phyloP scores from a whole-genome alignment of 2,888 invertebrate species.

The Plebejus anna region DNA sequence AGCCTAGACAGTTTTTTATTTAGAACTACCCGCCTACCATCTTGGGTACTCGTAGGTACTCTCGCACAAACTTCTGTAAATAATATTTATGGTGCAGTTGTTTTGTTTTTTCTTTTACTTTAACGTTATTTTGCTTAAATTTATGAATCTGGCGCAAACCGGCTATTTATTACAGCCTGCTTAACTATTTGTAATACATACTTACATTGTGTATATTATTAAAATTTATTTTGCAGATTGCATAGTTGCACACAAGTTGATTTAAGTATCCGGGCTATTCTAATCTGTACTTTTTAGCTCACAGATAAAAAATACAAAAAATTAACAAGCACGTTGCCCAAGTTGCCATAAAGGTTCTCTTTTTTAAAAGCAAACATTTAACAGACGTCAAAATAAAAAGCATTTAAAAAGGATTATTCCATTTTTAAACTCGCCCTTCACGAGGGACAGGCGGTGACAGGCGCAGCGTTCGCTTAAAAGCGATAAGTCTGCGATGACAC shows the following conservation, averaged over 20 bases:
- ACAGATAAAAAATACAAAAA: not conserved
- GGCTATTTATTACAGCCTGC: not conserved
- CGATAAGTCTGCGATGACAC: constrained; percentile 59
- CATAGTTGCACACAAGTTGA: not conserved
- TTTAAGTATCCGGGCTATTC: not conserved
- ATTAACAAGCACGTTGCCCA: not conserved
- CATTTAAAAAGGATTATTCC: constrained; percentile 42
- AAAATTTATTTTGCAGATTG: too few relatives aligned
- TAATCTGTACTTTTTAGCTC: not conserved
- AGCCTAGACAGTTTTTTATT: constrained; percentile 38
- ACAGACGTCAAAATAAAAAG: constrained; percentile 33
- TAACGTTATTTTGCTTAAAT: not conserved
- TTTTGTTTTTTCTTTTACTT: not conserved
- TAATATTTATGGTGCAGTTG: constrained; percentile 13
- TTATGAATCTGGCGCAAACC: not conserved
- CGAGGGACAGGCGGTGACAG: constrained; percentile 55
- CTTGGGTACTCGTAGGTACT: constrained; percentile 14
- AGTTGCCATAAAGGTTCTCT: not conserved
- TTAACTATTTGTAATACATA: not conserved
- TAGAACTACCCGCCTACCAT: constrained; percentile 17
- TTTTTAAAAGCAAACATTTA: constrained; percentile 27
- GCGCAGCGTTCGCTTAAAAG: constrained; percentile 43
- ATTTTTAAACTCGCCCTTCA: constrained; percentile 41
- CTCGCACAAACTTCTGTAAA: constrained; percentile 10
- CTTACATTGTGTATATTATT: too few relatives aligned